Percentiles rank a stretch among this genome's conserved stretches.
These are phyloP conservation scores for Steatornis caripensis DNA, from an alignment of 2,113 vertebrate species.

Conservation along the genomic window DNA sequence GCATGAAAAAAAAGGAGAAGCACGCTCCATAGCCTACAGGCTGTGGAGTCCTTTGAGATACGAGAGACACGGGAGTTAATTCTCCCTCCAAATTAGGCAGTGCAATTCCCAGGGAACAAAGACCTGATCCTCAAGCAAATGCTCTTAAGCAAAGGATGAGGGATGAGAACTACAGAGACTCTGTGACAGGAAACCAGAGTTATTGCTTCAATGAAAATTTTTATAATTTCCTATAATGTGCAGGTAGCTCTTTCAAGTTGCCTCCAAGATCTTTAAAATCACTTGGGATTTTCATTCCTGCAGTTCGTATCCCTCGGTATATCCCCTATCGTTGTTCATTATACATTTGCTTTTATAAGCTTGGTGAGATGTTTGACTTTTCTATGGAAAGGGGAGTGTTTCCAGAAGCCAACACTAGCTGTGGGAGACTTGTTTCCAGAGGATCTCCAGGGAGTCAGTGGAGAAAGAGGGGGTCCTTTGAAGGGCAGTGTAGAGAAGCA, in stretches of 20 bases:
- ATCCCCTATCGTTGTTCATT: not conserved
- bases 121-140: not conserved
- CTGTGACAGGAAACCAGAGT: not conserved
- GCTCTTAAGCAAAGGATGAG: not conserved
- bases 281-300: not conserved
- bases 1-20: slow-evolving; percentile 15
- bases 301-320: not conserved
- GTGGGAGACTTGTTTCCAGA: not conserved
- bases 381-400: not conserved
- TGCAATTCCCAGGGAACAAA: not conserved
- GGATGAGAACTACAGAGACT: not conserved
- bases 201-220: slow-evolving; percentile 1
- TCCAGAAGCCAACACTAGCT: not conserved
- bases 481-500: not conserved
- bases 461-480: not conserved
- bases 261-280: slow-evolving; percentile 2
- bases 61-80: not conserved
- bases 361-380: not conserved
- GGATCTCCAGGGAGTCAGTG: not conserved
- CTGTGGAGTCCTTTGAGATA: not conserved
- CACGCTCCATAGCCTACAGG: not conserved
- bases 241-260: not conserved
- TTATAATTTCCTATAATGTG: not conserved
- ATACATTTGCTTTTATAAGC: not conserved
- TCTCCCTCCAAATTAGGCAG: not conserved